Evolutionary conservation across 2,113 vertebrate species (phyloP), one percentile per base, ranked within the genome.

Genomic region (Phyllostomus hastatus): DNA sequence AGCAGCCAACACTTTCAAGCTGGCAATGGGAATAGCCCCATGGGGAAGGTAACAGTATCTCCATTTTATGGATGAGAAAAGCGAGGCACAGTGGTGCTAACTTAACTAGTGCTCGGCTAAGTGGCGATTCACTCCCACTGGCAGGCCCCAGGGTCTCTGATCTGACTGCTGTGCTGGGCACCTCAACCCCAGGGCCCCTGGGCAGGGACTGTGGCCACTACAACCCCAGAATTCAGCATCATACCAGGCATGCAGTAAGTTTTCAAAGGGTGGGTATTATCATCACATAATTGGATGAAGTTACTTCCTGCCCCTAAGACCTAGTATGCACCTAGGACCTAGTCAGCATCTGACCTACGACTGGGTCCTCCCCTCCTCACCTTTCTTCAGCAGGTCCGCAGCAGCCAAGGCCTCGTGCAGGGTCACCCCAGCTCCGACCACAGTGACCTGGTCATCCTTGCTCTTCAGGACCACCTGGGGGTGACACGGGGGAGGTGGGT

Each of bases 371-470:
- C 46, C 33, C 57, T 38, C 43, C 79, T 98, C 50, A 99, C 99
- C 99, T 99, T 99, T 99, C 97, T 99, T 99, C 41, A 99, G 98
- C 86, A 99, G 98, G 66, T 99, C 99, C 14, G 99, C 99, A 94
- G 99, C 99, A 94, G 99, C 98, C 95, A 99, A 96, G 78, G 99
- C 99, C 97, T 99, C 99, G 0, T 99, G 99, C 94, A 99, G 98
- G 93, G 99, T 99, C 78, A 99, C 99, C 88, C 99, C 99, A 66
- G 99, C 99, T 75, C 99, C 99, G 0, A 99, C 99, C 97, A 99
- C 99, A 24, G 99, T 99, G 94, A 99, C 99, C 81, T 99, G 99
- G 97, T 99, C 99, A 11, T 99, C 99, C 95, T 99, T 99, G 97
- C 97, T 99, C 98, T 99, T 99, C 96, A 98, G 98, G 93, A 99